Conservation (phyloP, 1,140 invertebrate genomes). For the Bombus waltoni region DNA sequence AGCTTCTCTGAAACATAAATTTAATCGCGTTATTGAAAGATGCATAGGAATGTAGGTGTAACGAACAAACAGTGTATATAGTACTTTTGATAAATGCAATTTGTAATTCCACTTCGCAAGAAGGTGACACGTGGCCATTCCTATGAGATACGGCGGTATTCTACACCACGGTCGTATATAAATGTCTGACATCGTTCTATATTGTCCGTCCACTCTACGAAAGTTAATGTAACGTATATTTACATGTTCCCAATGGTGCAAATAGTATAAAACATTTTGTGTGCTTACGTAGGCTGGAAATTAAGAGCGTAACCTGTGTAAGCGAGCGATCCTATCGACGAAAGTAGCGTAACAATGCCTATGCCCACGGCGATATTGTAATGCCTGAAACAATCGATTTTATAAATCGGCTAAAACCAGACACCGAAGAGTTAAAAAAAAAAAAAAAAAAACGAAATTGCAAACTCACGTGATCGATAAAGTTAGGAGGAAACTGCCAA, state of each 20-base stretch:
- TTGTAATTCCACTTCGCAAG: slow-evolving; percentile 76
- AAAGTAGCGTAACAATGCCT: slow-evolving; percentile 68
- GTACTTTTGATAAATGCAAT: slow-evolving; percentile 77
- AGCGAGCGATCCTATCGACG: slow-evolving; percentile 72
- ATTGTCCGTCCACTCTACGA: slow-evolving; percentile 78
- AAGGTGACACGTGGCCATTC: slow-evolving; percentile 80
- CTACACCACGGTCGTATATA: slow-evolving; percentile 83
- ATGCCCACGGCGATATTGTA: slow-evolving; percentile 72
- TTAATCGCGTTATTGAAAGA: not conserved
- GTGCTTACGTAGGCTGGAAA: slow-evolving; percentile 81
- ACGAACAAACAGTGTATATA: not conserved
- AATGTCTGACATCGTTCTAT: slow-evolving; percentile 74
- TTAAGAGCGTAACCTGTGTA: slow-evolving; percentile 77
- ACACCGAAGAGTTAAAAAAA: too few relatives aligned
- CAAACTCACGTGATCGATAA: slow-evolving; percentile 83
- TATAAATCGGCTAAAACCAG: not conserved
- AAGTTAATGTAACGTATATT: not conserved
- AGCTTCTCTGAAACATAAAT: slow-evolving; percentile 71
- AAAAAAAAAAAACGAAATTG: too few relatives aligned
- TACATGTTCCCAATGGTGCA: too few relatives aligned
- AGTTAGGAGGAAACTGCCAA: slow-evolving; percentile 83
- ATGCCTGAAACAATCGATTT: slow-evolving; percentile 67
- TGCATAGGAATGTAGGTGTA: not conserved
- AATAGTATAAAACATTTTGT: not conserved
- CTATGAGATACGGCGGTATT: slow-evolving; percentile 82